A percentile compares a stretch with the other conserved stretches of the same genome.
These are phyloP conservation scores for Atractosteus spatula DNA, from an alignment of 2,113 vertebrate genomes.

Conservation along the genomic window DNA sequence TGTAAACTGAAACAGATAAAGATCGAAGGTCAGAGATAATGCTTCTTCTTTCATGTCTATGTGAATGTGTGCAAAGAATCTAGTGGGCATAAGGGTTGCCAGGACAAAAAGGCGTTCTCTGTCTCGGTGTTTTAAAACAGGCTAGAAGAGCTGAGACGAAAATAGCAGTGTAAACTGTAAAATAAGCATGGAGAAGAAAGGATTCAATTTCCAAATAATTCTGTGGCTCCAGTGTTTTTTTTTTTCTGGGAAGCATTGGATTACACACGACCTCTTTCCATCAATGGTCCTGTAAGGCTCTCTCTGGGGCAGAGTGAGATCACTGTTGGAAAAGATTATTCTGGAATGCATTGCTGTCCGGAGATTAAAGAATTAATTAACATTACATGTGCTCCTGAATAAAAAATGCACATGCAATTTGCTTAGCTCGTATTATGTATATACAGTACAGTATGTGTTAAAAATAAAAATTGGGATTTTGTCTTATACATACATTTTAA, in stretches of 20 bases:
- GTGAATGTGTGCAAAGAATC: not conserved
- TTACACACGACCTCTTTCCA: not conserved
- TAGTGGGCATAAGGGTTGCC: not conserved
- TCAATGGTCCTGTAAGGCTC: not conserved
- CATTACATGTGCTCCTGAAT: not conserved
- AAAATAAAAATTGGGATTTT: not conserved
- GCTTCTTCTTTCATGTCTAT: not conserved
- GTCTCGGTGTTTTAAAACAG: too few relatives aligned
- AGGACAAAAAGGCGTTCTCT: not conserved
- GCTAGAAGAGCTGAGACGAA: too few relatives aligned
- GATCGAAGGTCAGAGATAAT: constrained; percentile 55
- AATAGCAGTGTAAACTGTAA: too few relatives aligned
- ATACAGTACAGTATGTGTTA: not conserved
- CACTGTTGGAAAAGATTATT: not conserved
- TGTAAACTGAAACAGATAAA: constrained; percentile 61
- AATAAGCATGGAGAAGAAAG: not conserved
- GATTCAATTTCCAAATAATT: not conserved
- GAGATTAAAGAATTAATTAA: not conserved
- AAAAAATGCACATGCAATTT: not conserved
- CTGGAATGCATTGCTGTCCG: not conserved
- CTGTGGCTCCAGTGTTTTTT: not conserved
- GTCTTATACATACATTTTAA: not conserved
- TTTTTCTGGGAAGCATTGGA: not conserved
- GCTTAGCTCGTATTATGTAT: not conserved
- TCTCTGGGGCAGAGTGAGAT: constrained; percentile 5